Evolutionary conservation across 2,888 invertebrate species (phyloP).

Genomic region (Mythimna loreyi): DNA sequence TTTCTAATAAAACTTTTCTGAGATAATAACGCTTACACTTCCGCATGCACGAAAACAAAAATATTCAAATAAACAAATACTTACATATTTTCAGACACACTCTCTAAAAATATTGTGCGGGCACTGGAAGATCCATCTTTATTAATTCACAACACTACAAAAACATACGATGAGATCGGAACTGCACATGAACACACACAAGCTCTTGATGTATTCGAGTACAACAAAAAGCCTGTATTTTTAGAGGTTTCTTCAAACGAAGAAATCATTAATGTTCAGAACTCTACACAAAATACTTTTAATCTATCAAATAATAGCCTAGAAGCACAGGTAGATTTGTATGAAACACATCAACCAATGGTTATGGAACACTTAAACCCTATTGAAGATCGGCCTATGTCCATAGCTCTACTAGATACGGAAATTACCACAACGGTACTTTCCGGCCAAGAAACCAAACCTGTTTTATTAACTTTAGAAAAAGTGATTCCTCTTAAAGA

Average conservation of each 20-base stretch:
- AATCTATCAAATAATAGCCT: neutral
- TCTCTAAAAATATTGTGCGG: constrained; percentile 20
- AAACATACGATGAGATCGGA: constrained; percentile 4
- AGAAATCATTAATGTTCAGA: constrained; percentile 10
- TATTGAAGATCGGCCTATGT: neutral
- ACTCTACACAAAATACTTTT: neutral
- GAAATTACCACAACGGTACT: neutral
- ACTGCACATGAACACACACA: constrained; percentile 3
- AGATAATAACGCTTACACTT: constrained; percentile 26
- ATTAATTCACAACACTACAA: constrained; percentile 3
- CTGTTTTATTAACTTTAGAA: neutral
- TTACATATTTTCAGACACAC: constrained; percentile 49
- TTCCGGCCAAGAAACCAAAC: neutral
- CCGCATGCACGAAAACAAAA: constrained; percentile 21
- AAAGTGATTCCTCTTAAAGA: too few relatives aligned
- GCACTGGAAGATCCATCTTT: constrained; percentile 27
- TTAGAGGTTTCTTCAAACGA: neutral
- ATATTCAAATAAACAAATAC: constrained; percentile 17
- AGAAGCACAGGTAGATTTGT: neutral
- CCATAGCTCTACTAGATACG: neutral
- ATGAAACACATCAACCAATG: constrained; percentile 1
- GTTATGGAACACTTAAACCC: neutral
- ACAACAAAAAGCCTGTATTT: constrained; percentile 12
- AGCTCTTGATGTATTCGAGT: constrained; percentile 6
- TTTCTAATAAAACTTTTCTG: neutral